A percentile compares a stretch with the other conserved stretches of the same genome.
Conservation (phyloP, 2,797 vertebrate species). For the Halcyon leucocephala region DNA sequence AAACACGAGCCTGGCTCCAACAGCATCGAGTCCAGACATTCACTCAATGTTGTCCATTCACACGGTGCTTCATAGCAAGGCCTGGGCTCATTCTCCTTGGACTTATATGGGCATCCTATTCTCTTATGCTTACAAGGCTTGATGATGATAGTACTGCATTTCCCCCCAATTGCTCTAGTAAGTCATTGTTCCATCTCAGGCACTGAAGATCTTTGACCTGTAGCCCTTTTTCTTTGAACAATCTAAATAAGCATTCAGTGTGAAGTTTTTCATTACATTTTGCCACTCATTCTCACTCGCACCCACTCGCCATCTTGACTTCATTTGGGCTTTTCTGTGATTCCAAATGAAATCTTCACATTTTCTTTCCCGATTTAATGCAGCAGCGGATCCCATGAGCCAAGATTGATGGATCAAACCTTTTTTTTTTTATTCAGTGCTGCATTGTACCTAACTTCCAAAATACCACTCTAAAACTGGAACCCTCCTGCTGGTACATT, state of each 20-base stretch:
- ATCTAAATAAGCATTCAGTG: slow-evolving; percentile 95
- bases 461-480: slow-evolving; percentile 96
- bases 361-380: slow-evolving; percentile 98
- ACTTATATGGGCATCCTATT: slow-evolving; percentile 77
- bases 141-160: slow-evolving; percentile 88
- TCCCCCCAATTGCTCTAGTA: slow-evolving; percentile 85
- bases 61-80: slow-evolving; percentile 92
- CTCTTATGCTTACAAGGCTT: slow-evolving; percentile 88
- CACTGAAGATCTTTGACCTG: slow-evolving; percentile 91
- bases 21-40: slow-evolving; percentile 91
- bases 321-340: slow-evolving; percentile 97
- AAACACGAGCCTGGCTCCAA: slow-evolving; percentile 91
- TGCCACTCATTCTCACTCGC: slow-evolving; percentile 99
- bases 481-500: slow-evolving; percentile 99
- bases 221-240: slow-evolving; percentile 91
- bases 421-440: slow-evolving; percentile 93
- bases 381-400: slow-evolving; percentile 99
- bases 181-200: slow-evolving; percentile 86
- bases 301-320: slow-evolving; percentile 99
- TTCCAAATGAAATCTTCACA: slow-evolving; percentile 99
- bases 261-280: slow-evolving; percentile 96
- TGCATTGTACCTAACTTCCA: slow-evolving; percentile 98
- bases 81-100: slow-evolving; percentile 83
- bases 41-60: slow-evolving; percentile 93
- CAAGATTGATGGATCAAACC: slow-evolving; percentile 99